Percentiles rank a stretch among this genome's conserved stretches.
Conservation (phyloP, 53 echinoderm and acorn worm species). For the Crossaster papposus region DNA sequence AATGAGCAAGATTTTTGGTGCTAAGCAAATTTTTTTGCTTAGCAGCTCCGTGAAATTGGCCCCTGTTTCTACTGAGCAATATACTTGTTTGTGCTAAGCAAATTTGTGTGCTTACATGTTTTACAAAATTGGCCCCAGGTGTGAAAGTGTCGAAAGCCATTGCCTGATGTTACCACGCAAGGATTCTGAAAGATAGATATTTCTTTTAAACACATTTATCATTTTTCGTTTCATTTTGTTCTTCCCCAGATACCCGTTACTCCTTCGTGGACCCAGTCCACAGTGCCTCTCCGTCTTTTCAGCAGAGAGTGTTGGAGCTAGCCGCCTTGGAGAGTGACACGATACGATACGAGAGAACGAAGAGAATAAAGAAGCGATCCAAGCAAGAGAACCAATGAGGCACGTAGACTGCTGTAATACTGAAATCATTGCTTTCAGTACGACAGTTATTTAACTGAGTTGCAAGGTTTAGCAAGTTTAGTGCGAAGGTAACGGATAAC, state of each 20-base stretch:
- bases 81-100: too few species aligned
- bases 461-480: too few species aligned
- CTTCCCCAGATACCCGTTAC: conserved; percentile 57
- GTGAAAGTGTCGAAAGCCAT: too few species aligned
- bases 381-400: conserved; percentile 79
- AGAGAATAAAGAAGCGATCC: conserved; percentile 80
- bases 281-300: conserved; percentile 79
- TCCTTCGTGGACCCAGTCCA: conserved; percentile 67
- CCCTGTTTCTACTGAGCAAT: too few species aligned
- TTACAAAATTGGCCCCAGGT: too few species aligned
- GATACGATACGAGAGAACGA: conserved; percentile 93
- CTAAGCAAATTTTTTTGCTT: too few species aligned
- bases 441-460: background rate
- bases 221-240: conserved; percentile 7
- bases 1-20: too few species aligned
- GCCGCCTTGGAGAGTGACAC: conserved; percentile 89
- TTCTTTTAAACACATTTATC: background rate
- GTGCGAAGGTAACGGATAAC: too few species aligned
- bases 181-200: too few species aligned
- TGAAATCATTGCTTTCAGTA: background rate
- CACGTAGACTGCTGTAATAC: background rate
- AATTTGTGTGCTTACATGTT: too few species aligned
- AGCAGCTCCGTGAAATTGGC: too few species aligned
- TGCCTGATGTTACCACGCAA: too few species aligned
- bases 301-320: conserved; percentile 85